A percentile compares a stretch with the other conserved stretches of the same genome.
These are phyloP conservation scores for Serilophus lunatus DNA, from an alignment of 2,113 vertebrate species.

Conservation along the genomic window DNA sequence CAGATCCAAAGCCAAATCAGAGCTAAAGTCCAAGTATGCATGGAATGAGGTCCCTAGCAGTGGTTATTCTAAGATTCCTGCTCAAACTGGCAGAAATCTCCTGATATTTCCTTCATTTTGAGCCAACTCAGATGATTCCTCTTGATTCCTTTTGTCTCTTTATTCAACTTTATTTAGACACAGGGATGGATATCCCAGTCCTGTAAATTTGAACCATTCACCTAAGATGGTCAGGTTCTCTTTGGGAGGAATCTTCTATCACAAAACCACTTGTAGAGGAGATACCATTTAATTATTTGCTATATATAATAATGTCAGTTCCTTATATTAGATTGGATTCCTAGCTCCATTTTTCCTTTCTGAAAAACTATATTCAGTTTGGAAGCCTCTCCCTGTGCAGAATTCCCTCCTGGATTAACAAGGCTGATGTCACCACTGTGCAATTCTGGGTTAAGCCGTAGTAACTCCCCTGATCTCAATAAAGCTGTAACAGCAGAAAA, in stretches of 20 bases:
- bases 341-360: background rate
- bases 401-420: conserved; percentile 30
- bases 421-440: conserved; percentile 37
- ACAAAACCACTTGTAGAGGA: background rate
- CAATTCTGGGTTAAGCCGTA: conserved; percentile 33
- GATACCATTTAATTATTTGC: background rate
- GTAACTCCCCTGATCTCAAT: conserved; percentile 43
- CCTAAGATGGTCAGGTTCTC: background rate
- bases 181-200: background rate
- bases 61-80: background rate
- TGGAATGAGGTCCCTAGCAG: conserved; percentile 13
- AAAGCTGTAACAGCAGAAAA: conserved; percentile 42
- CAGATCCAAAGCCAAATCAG: conserved; percentile 19
- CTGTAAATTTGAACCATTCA: background rate
- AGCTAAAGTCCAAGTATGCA: background rate
- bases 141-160: background rate
- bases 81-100: background rate
- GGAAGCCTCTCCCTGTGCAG: conserved; percentile 8
- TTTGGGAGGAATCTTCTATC: background rate
- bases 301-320: background rate
- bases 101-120: background rate
- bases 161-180: background rate
- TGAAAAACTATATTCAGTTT: background rate
- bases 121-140: background rate
- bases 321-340: background rate